Percentiles rank a stretch among this genome's conserved stretches.
Evolutionary conservation across 2,888 invertebrate genomes (phyloP).

Genomic region (Xanthia icteritia): DNA sequence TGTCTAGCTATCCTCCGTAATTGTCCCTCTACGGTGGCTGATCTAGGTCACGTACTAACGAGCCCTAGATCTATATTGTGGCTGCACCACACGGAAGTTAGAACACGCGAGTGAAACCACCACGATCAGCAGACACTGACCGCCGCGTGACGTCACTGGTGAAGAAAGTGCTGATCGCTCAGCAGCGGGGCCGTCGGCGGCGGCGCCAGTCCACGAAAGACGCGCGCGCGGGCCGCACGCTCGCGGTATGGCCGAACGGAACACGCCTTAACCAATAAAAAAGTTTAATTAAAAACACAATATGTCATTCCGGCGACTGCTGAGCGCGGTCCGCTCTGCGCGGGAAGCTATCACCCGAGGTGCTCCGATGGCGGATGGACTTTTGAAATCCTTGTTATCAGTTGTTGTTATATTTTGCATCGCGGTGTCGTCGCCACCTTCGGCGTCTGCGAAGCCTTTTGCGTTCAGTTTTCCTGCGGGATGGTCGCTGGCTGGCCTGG

Average conservation of each 20-base stretch:
- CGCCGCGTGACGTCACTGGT: constrained; percentile 75
- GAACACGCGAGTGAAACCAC: constrained; percentile 69
- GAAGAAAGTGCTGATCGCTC: constrained; percentile 68
- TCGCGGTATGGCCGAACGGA: constrained; percentile 69
- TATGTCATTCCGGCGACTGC: constrained; percentile 84
- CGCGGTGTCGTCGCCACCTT: constrained; percentile 85
- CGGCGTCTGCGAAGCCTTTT: constrained; percentile 87
- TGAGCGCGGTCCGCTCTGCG: constrained; percentile 85
- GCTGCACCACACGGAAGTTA: constrained; percentile 68
- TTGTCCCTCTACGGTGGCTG: constrained; percentile 1
- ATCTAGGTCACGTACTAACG: constrained; percentile 46
- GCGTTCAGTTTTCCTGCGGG: constrained; percentile 87
- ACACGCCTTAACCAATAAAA: constrained; percentile 56
- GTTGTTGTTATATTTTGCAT: constrained; percentile 85
- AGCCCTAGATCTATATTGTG: constrained; percentile 65
- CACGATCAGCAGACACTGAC: constrained; percentile 69
- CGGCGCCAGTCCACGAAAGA: constrained; percentile 75
- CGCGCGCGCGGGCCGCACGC: constrained; percentile 76
- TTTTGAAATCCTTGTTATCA: constrained; percentile 85
- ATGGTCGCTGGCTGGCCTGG: constrained; percentile 87
- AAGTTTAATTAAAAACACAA: constrained; percentile 62
- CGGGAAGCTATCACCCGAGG: constrained; percentile 83
- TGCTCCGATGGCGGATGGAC: constrained; percentile 84
- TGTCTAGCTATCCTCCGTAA: background rate
- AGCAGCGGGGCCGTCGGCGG: constrained; percentile 39